phyloP scores from a whole-genome alignment of 2,888 invertebrate genomes.

The Diogma glabrata region DNA sequence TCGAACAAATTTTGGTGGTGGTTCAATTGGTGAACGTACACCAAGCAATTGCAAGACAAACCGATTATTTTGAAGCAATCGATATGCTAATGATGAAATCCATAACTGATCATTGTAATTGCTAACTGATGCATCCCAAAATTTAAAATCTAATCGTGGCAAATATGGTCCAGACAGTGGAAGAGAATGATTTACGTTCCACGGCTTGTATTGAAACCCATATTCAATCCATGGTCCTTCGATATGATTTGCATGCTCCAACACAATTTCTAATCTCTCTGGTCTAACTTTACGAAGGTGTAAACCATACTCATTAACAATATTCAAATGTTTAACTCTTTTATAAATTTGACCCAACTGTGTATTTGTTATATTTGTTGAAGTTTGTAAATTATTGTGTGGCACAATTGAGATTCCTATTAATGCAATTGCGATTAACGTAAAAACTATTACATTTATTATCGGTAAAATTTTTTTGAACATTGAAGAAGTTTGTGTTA shows the following conservation, averaged over 20 bases:
- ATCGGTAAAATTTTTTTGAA: conserved; percentile 14
- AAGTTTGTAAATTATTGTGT: conserved; percentile 41
- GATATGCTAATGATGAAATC: conserved; percentile 57
- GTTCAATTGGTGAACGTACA: conserved; percentile 45
- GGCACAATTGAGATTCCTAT: conserved; percentile 33
- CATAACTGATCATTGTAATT: conserved; percentile 58
- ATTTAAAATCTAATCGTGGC: conserved; percentile 70
- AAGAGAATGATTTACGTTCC: conserved; percentile 50
- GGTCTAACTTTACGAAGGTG: conserved; percentile 27
- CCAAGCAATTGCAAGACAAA: conserved; percentile 46
- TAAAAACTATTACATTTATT: conserved; percentile 14
- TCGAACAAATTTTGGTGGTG: conserved; percentile 55
- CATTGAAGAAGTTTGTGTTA: conserved; percentile 10
- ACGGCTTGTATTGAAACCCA: conserved; percentile 65
- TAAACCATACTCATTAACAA: conserved; percentile 56
- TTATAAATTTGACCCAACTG: conserved; percentile 39
- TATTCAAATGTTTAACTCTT: conserved; percentile 44
- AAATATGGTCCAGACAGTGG: conserved; percentile 60
- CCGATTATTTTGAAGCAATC: conserved; percentile 46
- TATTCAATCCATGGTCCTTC: conserved; percentile 65
- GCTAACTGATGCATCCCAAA: conserved; percentile 66
- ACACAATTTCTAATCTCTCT: conserved; percentile 59
- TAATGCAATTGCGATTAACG: conserved; percentile 13
- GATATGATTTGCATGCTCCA: conserved; percentile 54
- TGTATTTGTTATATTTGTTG: conserved; percentile 43